Conservation (phyloP, 2,888 invertebrate genomes). For the Ferrisia virgata region DNA sequence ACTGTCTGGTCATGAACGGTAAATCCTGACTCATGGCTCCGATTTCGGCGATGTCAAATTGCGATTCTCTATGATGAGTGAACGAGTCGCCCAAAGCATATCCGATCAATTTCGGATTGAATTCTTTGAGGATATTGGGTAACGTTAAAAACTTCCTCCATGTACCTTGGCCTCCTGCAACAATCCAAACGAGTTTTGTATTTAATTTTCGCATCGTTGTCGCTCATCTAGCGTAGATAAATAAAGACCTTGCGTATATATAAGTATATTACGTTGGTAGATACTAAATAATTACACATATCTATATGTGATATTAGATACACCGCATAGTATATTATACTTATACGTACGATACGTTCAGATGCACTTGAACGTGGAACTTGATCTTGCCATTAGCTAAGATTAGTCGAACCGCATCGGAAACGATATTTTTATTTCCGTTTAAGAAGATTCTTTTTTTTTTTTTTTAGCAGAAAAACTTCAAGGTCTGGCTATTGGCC, state of each 20-base stretch:
- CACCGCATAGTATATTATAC: too few relatives aligned
- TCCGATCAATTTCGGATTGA: constrained; percentile 64
- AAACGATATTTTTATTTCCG: not conserved
- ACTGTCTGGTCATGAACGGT: constrained; percentile 59
- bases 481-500: not conserved
- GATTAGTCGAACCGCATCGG: not conserved
- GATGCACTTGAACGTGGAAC: not conserved
- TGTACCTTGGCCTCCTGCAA: constrained; percentile 57
- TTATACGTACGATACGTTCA: not conserved
- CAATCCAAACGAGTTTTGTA: not conserved
- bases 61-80: constrained; percentile 55
- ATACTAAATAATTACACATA: not conserved
- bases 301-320: too few relatives aligned
- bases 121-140: constrained; percentile 64
- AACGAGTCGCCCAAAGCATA: constrained; percentile 59
- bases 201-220: not conserved
- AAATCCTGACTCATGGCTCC: constrained; percentile 61
- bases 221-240: not conserved
- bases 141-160: constrained; percentile 59
- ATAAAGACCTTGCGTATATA: not conserved
- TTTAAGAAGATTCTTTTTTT: not conserved
- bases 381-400: constrained; percentile 19
- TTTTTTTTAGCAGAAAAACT: not conserved
- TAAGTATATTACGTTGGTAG: too few relatives aligned
- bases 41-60: constrained; percentile 62